A percentile compares a stretch with the other conserved stretches of the same genome.
phyloP scores from a whole-genome alignment of 1,140 invertebrate genomes.

The Teleogryllus occipitalis region DNA sequence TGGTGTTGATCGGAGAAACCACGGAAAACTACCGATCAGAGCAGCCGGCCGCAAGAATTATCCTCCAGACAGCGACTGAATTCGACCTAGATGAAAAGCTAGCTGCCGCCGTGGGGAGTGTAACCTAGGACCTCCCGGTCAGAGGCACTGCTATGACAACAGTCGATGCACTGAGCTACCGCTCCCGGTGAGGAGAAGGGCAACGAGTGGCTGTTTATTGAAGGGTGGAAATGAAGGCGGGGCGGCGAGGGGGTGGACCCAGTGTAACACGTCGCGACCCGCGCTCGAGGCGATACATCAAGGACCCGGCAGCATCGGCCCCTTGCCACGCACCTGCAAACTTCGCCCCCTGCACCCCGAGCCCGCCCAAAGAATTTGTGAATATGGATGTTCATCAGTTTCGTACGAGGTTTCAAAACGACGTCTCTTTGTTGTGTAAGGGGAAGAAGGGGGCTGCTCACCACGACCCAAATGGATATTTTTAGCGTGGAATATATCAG shows the following conservation, averaged over 20 bases:
- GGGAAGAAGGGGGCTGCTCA: neutral
- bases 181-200: too few relatives aligned
- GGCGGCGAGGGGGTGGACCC: neutral
- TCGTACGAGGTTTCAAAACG: neutral
- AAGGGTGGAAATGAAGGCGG: neutral
- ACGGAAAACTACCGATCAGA: too few relatives aligned
- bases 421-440: neutral
- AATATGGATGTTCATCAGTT: conserved; percentile 1
- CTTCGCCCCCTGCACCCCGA: neutral
- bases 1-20: too few relatives aligned
- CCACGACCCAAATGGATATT: neutral
- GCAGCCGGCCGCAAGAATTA: too few relatives aligned
- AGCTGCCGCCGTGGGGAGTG: too few relatives aligned
- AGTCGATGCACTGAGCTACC: too few relatives aligned
- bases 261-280: neutral
- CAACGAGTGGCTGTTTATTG: too few relatives aligned
- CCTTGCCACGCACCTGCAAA: neutral
- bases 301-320: neutral
- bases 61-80: too few relatives aligned
- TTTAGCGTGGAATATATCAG: neutral
- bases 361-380: neutral
- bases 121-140: too few relatives aligned
- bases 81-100: too few relatives aligned
- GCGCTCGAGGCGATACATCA: neutral
- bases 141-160: too few relatives aligned